phyloP scores from a whole-genome alignment of 2,113 vertebrate species.

The Ictalurus punctatus region DNA sequence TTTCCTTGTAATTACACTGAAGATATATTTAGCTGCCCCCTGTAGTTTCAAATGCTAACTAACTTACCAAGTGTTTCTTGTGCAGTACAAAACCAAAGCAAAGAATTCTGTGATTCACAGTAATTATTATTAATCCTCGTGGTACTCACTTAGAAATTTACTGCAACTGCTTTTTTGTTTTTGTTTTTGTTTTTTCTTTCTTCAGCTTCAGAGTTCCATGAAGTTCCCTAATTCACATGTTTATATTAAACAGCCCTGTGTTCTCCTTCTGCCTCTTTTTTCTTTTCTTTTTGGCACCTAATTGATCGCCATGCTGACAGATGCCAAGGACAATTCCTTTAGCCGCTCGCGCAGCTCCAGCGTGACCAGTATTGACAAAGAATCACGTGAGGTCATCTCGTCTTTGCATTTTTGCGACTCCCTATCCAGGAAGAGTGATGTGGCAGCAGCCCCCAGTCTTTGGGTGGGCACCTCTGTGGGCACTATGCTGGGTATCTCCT shows the following conservation, averaged over 20 bases:
- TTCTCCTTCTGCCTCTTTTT: constrained; percentile 30
- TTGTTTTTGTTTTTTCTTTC: background rate
- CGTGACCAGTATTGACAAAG: constrained; percentile 94
- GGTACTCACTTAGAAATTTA: background rate
- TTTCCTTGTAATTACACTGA: constrained; percentile 5
- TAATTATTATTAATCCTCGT: constrained; percentile 3
- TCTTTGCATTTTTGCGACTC: constrained; percentile 92
- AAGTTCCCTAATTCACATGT: constrained; percentile 20
- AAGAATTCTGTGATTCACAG: background rate
- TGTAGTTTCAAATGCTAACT: constrained; percentile 13
- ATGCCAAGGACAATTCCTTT: constrained; percentile 91
- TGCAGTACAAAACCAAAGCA: background rate
- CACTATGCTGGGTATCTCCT: constrained; percentile 82
- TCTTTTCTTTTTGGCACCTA: constrained; percentile 5
- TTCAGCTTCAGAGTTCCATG: constrained; percentile 16
- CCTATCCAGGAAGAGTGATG: constrained; percentile 83
- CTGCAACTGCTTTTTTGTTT: background rate
- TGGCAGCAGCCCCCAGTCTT: constrained; percentile 77
- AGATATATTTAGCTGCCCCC: constrained; percentile 15
- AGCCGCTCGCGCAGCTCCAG: constrained; percentile 94
- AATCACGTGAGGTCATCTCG: constrained; percentile 91
- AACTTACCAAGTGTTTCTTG: constrained; percentile 8
- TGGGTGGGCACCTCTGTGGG: constrained; percentile 93
- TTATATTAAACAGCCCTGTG: background rate
- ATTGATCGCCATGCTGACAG: constrained; percentile 67